Base-by-base conservation (phyloP, 2,113 vertebrate species). In the Ginglymostoma cirratum region DNA sequence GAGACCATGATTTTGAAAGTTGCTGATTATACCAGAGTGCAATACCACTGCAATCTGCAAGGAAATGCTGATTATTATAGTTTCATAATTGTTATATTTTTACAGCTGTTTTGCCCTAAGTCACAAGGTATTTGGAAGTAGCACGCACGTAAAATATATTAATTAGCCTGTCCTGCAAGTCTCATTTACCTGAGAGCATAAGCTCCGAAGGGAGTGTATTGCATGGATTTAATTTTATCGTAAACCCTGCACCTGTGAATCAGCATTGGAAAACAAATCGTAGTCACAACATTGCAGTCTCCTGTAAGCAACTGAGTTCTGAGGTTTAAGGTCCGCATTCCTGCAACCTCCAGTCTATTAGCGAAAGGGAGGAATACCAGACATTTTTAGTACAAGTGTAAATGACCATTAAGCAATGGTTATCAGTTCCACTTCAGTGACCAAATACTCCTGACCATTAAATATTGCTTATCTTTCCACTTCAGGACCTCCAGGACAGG, bases 1-100 rank as follows among this genome's bases (percentile, higher is more conserved):
- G 97, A 97, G 34, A 94, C n/a, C 30, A 69, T 45, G 23, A 94
- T 42, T 69, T 95, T 14, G 21, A 34, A 72, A 52, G 45, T 72
- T 72, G 6, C 94, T 95, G 27, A 72, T 34, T 95, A 45, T 52
- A 52, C 48, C 30, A 15, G 42, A 45, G 94, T 17, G 48, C 67
- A 48, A 72, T 72, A 48, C 45, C 5, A 7, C 23, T 34, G 38
- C 24, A 95, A 70, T 52, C 27, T 72, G 38, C 14, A 76, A 72
- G 94, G 94, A 95, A 95, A 52, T 95, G 67, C 8, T 72, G 67
- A 72, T 72, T 70, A 15, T 45, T 52, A 17, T 34, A 21, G 6
- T 30, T 72, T 95, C 48, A 95, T 34, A n/a, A 52, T 66, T 15
- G 86, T 55, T 89, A 69, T 72, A 48, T 12, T 52, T 95, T 45